Base-by-base conservation (phyloP, 1,140 invertebrate species). In the Aphelinus atriplicis region DNA sequence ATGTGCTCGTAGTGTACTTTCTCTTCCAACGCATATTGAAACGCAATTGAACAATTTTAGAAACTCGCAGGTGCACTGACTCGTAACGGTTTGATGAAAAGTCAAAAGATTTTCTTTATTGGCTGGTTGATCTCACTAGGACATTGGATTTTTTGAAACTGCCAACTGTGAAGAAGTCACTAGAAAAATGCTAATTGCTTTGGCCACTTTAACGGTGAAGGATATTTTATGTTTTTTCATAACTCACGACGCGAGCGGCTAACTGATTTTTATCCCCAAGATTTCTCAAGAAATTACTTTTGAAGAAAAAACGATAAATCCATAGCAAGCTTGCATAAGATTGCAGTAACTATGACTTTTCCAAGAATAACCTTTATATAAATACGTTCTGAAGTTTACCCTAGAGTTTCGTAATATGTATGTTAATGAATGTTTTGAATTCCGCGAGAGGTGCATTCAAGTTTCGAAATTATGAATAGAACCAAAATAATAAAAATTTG, bases 301-400 rank as follows among this genome's bases (percentile, higher is more conserved):
- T 46, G 47, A 51, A n/a, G 6, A 48, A 42, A n/a, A 53, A 46
- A 9, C 10, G 26, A 10, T 7, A 57, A 45, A 61, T 76, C 47
- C 63, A 66, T 66, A 61, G 55, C 67, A 5, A 51, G 43, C 55
- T 76, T 76, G 71, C 57, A 61, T 76, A 76, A 76, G 55, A 61
- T 71, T 65, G 62, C 43, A 66, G 55, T 61, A 55, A 61, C 46
- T 10, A 75, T 60, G 53, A 46, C 45, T 61, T 66, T 76, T 66
- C 48, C 68, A 71, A 76, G 68, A 68, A 76, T 76, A 75, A 63
- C 70, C 66, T 62, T n/a, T 63, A 48, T 63, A 50, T 62, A 46
- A 46, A 55, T 56, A 47, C 56, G 45, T 3, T 48, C 47, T 6
- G 61, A 66, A 65, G 61, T 66, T 73, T 66, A 73, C 7, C 46